Conservation (phyloP, 2,113 vertebrate genomes). For the Collichthys lucidus region DNA sequence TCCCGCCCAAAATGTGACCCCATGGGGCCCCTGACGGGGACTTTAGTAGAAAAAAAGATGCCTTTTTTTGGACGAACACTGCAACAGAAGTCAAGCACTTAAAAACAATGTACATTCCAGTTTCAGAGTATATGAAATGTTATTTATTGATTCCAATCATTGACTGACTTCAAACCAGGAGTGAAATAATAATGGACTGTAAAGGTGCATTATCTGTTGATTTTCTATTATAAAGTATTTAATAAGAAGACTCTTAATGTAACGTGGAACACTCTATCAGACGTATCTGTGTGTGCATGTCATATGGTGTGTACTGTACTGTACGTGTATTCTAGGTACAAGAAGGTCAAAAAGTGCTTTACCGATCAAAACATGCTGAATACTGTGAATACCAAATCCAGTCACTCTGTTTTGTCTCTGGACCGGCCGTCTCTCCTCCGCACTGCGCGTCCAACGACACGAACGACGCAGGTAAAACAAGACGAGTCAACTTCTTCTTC, state of each 20-base stretch:
- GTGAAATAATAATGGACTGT: constrained; percentile 63
- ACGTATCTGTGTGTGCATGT: constrained; percentile 77
- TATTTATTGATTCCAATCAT: constrained; percentile 76
- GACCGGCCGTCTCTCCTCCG: constrained; percentile 36
- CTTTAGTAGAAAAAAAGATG: constrained; percentile 39
- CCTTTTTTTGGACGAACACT: constrained; percentile 71
- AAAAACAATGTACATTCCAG: constrained; percentile 80
- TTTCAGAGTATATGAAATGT: constrained; percentile 75
- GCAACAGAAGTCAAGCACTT: constrained; percentile 77
- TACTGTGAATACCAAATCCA: constrained; percentile 86
- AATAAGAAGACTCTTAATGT: constrained; percentile 72
- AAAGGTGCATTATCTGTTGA: constrained; percentile 78
- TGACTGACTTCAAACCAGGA: constrained; percentile 64
- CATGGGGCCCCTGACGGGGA: constrained; percentile 20
- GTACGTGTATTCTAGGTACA: constrained; percentile 67
- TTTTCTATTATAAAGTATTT: constrained; percentile 80
- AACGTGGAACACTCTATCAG: constrained; percentile 75
- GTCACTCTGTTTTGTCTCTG: constrained; percentile 63
- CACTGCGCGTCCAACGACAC: constrained; percentile 40
- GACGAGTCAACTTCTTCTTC: constrained; percentile 40
- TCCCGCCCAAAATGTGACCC: constrained; percentile 71
- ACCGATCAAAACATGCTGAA: constrained; percentile 85
- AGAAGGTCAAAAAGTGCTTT: constrained; percentile 84
- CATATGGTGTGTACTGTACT: constrained; percentile 73
- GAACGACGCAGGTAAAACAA: too few relatives aligned